Percentiles rank a stretch among this genome's conserved stretches.
These are phyloP conservation scores for Crepidodera aurea DNA, from an alignment of 2,888 invertebrate species.

Conservation along the genomic window DNA sequence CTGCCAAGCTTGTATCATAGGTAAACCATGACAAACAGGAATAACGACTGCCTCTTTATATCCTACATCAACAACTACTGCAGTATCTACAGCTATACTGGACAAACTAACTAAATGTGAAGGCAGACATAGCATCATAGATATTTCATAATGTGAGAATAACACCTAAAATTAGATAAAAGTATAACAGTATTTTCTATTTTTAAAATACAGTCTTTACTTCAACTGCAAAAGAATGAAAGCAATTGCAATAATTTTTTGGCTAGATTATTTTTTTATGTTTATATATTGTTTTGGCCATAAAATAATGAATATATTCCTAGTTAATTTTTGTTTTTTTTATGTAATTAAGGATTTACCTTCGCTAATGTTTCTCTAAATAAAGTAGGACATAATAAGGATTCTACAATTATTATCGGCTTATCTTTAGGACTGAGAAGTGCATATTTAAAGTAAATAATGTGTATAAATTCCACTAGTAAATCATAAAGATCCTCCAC, in stretches of 20 bases:
- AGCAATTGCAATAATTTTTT: no score
- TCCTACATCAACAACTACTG: conserved; percentile 88
- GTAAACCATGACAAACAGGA: conserved; percentile 87
- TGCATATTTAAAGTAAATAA: conserved; percentile 89
- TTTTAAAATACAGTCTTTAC: no score
- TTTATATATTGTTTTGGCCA: no score
- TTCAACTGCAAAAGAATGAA: no score
- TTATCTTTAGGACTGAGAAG: conserved; percentile 93
- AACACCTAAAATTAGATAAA: conserved; percentile 63
- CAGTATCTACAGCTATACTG: conserved; percentile 82
- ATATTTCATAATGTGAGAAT: conserved; percentile 92
- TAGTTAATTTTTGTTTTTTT: no score
- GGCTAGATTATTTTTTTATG: no score
- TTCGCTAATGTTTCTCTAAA: conserved; percentile 89
- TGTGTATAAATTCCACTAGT: conserved; percentile 87
- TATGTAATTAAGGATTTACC: no score
- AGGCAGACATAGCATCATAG: conserved; percentile 71
- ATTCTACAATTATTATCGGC: conserved; percentile 91
- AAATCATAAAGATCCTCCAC: conserved; percentile 81
- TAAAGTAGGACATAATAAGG: conserved; percentile 80
- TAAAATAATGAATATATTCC: no score
- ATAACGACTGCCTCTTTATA: conserved; percentile 82
- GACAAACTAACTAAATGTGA: conserved; percentile 84
- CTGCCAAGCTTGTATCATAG: conserved; percentile 85
- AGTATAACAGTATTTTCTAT: conserved; percentile 14